Percentiles rank a stretch among this genome's conserved stretches.
phyloP scores from a whole-genome alignment of 2,888 invertebrate genomes.

The Zeuzera pyrina region DNA sequence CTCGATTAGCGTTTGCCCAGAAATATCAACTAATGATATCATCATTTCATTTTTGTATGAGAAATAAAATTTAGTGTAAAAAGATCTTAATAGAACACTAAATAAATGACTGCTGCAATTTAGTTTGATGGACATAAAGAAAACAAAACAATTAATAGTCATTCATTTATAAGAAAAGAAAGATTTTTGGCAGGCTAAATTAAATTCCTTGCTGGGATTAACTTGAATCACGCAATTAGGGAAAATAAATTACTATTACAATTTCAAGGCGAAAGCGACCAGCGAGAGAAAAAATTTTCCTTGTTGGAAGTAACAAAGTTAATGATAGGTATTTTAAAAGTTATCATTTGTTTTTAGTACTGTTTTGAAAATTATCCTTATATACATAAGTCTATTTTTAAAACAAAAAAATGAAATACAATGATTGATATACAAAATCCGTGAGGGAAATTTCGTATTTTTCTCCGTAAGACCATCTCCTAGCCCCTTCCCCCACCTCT shows the following conservation, averaged over 20 bases:
- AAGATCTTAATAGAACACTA: no score
- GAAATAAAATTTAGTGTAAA: no score
- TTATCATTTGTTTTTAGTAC: no score
- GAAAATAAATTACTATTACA: constrained; percentile 47
- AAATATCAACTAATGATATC: no score
- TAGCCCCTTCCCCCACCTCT: constrained; percentile 15
- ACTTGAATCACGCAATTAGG: constrained; percentile 50
- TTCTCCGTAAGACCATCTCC: constrained; percentile 19
- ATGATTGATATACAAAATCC: constrained; percentile 43
- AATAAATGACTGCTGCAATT: no score
- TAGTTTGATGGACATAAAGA: no score
- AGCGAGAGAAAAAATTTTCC: constrained; percentile 18
- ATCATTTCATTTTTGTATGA: no score
- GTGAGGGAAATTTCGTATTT: constrained; percentile 38
- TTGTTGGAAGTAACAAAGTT: no score
- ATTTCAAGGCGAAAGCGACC: constrained; percentile 24
- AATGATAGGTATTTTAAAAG: no score
- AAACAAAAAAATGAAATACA: constrained; percentile 38
- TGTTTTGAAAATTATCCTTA: no score
- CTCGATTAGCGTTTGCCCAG: no score
- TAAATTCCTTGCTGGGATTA: constrained; percentile 46
- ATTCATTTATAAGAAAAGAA: background rate
- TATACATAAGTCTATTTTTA: no score
- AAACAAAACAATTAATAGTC: background rate
- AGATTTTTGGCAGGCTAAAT: constrained; percentile 28